phyloP scores from a whole-genome alignment of 2,113 vertebrate genomes.

The Percina caprodes region DNA sequence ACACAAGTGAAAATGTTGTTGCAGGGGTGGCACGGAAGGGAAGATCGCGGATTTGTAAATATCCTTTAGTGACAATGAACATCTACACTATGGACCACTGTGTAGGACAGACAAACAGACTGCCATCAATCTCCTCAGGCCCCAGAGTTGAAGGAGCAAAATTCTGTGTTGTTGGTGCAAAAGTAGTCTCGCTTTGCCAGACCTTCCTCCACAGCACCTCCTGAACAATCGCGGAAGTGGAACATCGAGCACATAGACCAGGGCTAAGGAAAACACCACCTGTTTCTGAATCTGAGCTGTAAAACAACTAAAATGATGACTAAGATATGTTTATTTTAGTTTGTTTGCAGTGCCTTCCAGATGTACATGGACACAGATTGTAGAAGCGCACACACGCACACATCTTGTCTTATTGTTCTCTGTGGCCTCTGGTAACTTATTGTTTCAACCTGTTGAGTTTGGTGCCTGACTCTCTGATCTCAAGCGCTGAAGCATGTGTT shows the following conservation, averaged over 20 bases:
- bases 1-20: too few relatives aligned
- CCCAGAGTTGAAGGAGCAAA: not conserved
- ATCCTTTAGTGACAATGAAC: too few relatives aligned
- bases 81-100: too few relatives aligned
- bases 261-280: not conserved
- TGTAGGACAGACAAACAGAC: not conserved
- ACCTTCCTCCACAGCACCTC: too few relatives aligned
- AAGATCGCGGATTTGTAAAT: too few relatives aligned
- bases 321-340: not conserved
- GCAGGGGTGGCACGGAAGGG: too few relatives aligned
- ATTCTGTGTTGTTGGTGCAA: too few relatives aligned
- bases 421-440: not conserved
- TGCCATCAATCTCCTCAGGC: not conserved
- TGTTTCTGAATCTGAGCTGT: not conserved
- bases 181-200: too few relatives aligned
- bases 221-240: too few relatives aligned
- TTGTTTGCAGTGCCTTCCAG: not conserved
- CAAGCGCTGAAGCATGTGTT: not conserved
- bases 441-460: slow-evolving; percentile 22
- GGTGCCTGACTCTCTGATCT: not conserved
- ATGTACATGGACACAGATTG: not conserved
- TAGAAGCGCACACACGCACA: not conserved
- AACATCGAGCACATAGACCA: too few relatives aligned
- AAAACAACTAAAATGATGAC: not conserved
- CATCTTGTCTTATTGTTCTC: not conserved